Conservation (phyloP, 2,888 invertebrate genomes). For the Cephonodes hylas region DNA sequence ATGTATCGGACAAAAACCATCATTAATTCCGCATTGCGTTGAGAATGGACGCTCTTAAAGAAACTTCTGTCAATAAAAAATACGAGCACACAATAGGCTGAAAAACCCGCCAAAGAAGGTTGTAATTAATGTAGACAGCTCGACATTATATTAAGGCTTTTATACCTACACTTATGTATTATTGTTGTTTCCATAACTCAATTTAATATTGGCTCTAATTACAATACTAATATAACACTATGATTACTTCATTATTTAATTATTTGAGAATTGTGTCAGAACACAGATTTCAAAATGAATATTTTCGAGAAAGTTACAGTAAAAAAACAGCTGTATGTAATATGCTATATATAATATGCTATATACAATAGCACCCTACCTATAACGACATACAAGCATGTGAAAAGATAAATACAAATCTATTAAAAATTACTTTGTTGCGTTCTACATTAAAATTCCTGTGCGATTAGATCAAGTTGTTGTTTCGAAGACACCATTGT, state of each 20-base stretch:
- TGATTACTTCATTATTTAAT: background rate
- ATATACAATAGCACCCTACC: background rate
- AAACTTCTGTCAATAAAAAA: conserved; percentile 10
- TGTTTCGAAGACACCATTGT: background rate
- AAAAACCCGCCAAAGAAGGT: background rate
- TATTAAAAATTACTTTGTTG: background rate
- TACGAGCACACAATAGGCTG: background rate
- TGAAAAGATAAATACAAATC: background rate
- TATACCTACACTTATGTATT: background rate
- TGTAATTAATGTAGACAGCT: background rate
- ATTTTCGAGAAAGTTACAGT: background rate
- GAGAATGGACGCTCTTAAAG: conserved; percentile 23
- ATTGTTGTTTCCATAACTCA: no score
- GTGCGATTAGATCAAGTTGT: background rate
- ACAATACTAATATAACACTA: background rate
- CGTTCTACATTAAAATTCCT: background rate
- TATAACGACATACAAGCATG: background rate
- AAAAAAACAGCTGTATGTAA: background rate
- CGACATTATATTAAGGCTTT: background rate
- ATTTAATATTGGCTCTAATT: background rate
- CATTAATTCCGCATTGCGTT: conserved; percentile 45
- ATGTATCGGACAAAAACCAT: conserved; percentile 26
- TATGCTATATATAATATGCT: no score
- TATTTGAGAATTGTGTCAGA: no score
- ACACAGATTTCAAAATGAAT: background rate